Base-by-base conservation (phyloP, 2,113 vertebrate species). In the Alaudala cheleensis region DNA sequence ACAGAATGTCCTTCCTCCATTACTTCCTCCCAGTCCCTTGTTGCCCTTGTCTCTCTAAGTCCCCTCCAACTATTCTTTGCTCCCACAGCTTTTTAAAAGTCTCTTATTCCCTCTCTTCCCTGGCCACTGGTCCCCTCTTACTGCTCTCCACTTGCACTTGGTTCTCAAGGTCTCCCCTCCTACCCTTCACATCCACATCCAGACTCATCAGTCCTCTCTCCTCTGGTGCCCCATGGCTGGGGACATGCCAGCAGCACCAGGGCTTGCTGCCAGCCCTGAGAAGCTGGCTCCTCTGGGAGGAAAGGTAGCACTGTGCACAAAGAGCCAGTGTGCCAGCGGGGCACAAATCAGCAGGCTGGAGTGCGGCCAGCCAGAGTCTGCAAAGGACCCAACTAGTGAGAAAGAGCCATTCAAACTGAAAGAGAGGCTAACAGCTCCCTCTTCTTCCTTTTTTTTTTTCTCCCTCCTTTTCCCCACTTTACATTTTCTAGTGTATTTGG, bases 191-290 rank as follows among this genome's bases (percentile, higher is more conserved):
- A 6, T 17, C 21, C 50, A 34, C 4, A 6, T 17, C 21, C 2
- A 0, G 51, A 22, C 28, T 25, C n/a, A 42, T 2, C 11, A 47
- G 4, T 19, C 9, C n/a, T 54, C 45, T 37, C n/a, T 13, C 6
- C 8, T 14, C 44, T 0, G 2, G 13, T 33, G 60, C 42, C n/a
- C 0, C 0, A 3, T 37, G 54, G 47, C 29, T 4, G 3, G 60
- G 51, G 50, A 62, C 47, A 54, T 3, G 3, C 56, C 2, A 44
- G 49, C 44, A 44, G 39, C 26, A 29, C 71, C 54, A 65, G 72
- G 64, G 83, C 60, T 57, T 45, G 50, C 67, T 86, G 88, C 50
- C 72, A 93, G 89, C 49, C 39, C 69, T 12, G 15, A 2, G 26
- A 86, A 73, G 44, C 56, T 6, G 3, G 10, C 42, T 89, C 10